Evolutionary conservation across 2,113 vertebrate genomes (phyloP).

Genomic region (Apteryx owenii): DNA sequence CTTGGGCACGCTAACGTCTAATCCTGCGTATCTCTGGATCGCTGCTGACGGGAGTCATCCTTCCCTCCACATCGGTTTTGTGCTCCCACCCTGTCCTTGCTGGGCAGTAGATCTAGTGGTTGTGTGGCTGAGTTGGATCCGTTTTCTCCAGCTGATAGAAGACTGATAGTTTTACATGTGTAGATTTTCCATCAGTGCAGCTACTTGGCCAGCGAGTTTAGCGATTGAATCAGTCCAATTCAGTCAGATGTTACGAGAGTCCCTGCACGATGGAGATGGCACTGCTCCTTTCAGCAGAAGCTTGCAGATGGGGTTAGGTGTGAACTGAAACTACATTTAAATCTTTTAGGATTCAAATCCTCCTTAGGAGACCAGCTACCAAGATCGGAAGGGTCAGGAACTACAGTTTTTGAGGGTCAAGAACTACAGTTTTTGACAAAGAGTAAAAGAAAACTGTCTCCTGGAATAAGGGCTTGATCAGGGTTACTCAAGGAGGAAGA

Average conservation of each 20-base stretch:
- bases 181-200: neutral
- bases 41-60: neutral
- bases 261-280: neutral
- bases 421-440: neutral
- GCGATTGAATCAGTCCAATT: neutral
- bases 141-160: neutral
- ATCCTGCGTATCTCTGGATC: neutral
- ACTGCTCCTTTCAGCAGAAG: neutral
- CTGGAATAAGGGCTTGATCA: neutral
- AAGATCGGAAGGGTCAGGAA: neutral
- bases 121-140: neutral
- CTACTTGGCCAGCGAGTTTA: neutral
- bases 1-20: neutral
- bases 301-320: neutral
- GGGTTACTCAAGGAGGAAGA: neutral
- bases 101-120: neutral
- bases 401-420: neutral
- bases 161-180: neutral
- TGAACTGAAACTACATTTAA: neutral
- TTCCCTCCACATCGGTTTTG: neutral
- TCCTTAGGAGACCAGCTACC: neutral
- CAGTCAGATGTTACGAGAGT: neutral
- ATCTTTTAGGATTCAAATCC: no score
- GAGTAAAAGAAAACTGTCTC: neutral
- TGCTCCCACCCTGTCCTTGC: fast-evolving